Conservation (phyloP, 1,140 invertebrate genomes). For the Pentalonia nigronervosa region DNA sequence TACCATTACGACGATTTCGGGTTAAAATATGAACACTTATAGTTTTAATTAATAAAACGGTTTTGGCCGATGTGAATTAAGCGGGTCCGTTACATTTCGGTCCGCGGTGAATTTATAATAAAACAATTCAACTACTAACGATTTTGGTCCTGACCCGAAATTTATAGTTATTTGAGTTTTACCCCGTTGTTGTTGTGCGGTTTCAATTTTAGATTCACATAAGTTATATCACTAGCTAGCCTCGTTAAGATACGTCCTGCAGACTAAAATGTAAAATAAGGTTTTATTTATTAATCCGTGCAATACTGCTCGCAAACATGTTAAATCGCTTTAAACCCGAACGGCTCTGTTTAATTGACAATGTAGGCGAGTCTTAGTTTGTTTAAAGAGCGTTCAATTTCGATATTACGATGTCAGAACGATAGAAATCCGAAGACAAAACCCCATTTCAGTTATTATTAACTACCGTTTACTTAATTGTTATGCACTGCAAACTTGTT, state of each 20-base stretch:
- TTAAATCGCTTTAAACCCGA: neutral
- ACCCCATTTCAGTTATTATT: neutral
- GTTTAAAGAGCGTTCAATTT: neutral
- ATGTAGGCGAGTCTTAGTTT: neutral
- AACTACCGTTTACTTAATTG: neutral
- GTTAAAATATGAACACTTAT: neutral
- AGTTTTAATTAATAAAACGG: slow-evolving; percentile 14
- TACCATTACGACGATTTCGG: neutral
- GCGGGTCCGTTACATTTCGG: neutral
- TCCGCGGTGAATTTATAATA: neutral
- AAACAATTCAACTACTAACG: neutral
- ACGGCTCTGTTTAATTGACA: neutral
- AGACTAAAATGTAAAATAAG: neutral
- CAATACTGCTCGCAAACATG: neutral
- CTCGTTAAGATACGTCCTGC: neutral
- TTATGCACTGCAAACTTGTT: neutral
- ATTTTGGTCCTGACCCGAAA: neutral
- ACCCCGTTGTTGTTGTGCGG: neutral
- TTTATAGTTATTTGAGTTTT: slow-evolving; percentile 10
- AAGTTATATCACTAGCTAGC: neutral
- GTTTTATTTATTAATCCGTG: neutral
- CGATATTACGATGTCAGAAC: neutral
- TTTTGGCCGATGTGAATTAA: neutral
- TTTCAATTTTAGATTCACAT: neutral
- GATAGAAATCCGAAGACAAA: neutral